phyloP scores from a whole-genome alignment of 2,113 vertebrate species.

The Dipodomys spectabilis region DNA sequence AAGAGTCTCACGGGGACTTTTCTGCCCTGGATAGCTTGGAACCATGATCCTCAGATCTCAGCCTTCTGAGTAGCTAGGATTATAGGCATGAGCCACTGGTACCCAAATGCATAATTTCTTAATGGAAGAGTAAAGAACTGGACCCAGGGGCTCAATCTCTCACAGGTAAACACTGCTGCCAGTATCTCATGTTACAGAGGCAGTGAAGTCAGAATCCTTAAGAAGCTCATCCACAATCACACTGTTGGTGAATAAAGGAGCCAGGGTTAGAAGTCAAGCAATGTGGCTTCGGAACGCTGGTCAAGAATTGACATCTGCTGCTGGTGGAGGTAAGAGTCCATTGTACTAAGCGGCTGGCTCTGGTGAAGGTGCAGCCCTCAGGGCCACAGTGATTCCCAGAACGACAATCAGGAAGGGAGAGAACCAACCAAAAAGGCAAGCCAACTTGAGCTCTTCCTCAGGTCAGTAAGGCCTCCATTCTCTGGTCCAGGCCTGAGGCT shows the following conservation, averaged over 20 bases:
- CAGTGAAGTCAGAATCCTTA: background rate
- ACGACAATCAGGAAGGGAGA: accelerated
- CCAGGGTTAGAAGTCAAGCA: background rate
- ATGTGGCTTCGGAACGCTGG: background rate
- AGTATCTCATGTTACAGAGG: background rate
- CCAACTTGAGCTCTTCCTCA: background rate
- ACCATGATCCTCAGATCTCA: too few species aligned
- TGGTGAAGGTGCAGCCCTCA: too few species aligned
- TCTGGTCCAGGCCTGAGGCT: accelerated
- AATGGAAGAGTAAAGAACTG: background rate
- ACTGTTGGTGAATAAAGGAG: background rate
- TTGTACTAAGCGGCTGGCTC: too few species aligned
- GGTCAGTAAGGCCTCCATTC: background rate
- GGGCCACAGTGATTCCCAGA: background rate
- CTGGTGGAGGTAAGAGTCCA: too few species aligned
- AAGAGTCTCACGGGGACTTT: too few species aligned
- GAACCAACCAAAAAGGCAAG: background rate
- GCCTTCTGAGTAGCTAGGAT: too few species aligned
- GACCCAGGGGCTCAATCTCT: background rate
- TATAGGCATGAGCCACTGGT: too few species aligned
- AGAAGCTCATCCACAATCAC: background rate
- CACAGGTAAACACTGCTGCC: too few species aligned
- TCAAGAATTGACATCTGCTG: background rate
- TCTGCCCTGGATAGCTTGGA: too few species aligned
- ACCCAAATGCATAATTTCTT: background rate